Evolutionary conservation across 2,113 vertebrate species (phyloP).

Genomic region (Silurus asotus): DNA sequence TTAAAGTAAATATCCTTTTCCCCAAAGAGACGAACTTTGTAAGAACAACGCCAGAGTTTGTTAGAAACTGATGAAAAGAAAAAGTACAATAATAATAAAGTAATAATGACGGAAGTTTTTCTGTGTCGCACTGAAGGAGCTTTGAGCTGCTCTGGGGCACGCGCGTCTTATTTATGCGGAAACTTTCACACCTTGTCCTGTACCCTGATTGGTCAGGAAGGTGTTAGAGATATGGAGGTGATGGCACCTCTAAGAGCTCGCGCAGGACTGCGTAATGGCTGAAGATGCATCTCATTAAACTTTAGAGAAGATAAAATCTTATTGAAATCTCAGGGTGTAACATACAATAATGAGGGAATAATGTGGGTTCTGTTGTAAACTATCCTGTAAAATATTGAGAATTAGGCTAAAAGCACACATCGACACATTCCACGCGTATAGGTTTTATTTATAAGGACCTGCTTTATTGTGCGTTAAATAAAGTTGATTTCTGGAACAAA

Average conservation of each 20-base stretch:
- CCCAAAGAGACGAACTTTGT: background rate
- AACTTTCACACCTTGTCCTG: background rate
- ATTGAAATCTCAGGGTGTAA: background rate
- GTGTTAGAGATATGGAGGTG: background rate
- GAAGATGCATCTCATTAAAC: background rate
- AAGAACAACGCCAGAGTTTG: background rate
- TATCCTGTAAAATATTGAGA: background rate
- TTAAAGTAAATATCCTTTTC: background rate
- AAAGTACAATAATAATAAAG: background rate
- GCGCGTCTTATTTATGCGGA: conserved; percentile 7
- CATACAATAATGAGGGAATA: background rate
- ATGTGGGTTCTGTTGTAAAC: too few species aligned
- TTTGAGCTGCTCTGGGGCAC: background rate
- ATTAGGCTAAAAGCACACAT: background rate
- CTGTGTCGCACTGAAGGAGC: background rate
- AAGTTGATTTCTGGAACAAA: too few species aligned
- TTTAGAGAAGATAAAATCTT: conserved; percentile 26
- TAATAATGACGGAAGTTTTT: background rate
- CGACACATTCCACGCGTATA: background rate
- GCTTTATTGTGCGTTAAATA: background rate
- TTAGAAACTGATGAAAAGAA: background rate
- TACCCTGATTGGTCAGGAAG: conserved; percentile 30
- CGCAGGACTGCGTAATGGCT: background rate
- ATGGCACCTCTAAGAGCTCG: conserved; percentile 10
- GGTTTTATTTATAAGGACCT: background rate